A percentile compares a stretch with the other conserved stretches of the same genome.
Evolutionary conservation across 2,797 vertebrate genomes (phyloP).

Genomic region (Capromys pilorides): DNA sequence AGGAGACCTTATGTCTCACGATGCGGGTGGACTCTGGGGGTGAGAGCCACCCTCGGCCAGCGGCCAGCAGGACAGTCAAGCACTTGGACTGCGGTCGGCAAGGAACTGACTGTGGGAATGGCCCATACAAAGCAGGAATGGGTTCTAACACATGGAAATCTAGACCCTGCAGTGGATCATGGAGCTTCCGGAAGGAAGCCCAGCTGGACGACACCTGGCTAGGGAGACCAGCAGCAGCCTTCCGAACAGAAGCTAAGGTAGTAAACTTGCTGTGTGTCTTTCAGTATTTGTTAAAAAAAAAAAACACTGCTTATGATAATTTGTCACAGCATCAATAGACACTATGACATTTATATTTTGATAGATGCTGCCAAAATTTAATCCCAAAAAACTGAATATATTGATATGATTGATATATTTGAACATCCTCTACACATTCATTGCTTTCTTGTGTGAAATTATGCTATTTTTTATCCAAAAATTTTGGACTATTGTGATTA

Average conservation of each 20-base stretch:
- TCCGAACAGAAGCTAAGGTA: neutral
- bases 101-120: neutral
- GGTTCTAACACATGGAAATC: neutral
- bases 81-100: neutral
- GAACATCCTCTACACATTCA: slow-evolving; percentile 8
- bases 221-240: neutral
- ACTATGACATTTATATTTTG: slow-evolving; percentile 4
- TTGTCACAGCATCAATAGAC: slow-evolving; percentile 42
- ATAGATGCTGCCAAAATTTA: slow-evolving; percentile 51
- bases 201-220: neutral
- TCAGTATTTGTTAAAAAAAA: slow-evolving; percentile 13
- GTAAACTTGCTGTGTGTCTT: neutral
- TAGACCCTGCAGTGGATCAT: neutral
- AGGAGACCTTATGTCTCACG: neutral
- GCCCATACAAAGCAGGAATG: neutral
- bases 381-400: slow-evolving; percentile 14
- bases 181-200: neutral
- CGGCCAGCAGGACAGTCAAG: neutral
- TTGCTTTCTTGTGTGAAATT: slow-evolving; percentile 44
- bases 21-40: neutral
- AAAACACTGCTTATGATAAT: neutral
- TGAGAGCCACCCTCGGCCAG: neutral
- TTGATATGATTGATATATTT: slow-evolving; percentile 9
- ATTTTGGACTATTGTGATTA: slow-evolving; percentile 10
- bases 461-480: neutral